These are phyloP conservation scores for Lasaia peninsularis DNA, from an alignment of 1,140 invertebrate genomes.

Conservation along the genomic window DNA sequence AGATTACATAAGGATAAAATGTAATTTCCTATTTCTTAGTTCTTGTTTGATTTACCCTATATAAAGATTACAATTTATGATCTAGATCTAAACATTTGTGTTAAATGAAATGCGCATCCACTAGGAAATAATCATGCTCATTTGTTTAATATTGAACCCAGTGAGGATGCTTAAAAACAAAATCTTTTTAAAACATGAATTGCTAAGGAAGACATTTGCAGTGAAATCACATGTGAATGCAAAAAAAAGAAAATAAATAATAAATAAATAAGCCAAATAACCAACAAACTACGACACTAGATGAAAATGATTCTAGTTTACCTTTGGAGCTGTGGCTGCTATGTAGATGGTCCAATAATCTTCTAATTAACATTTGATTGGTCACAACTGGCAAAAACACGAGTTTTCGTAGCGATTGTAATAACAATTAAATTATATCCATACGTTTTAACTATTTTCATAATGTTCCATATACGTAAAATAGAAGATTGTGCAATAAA, in stretches of 20 bases:
- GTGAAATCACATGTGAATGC: slow-evolving; percentile 77
- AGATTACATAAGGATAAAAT: neutral
- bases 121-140: slow-evolving; percentile 31
- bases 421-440: neutral
- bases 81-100: slow-evolving; percentile 16
- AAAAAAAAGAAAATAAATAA: slow-evolving; percentile 64
- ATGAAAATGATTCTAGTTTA: slow-evolving; percentile 30
- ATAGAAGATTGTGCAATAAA: slow-evolving; percentile 7
- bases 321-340: slow-evolving; percentile 16
- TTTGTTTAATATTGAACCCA: slow-evolving; percentile 25
- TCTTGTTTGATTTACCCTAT: slow-evolving; percentile 5
- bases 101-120: slow-evolving; percentile 73
- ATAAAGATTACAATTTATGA: slow-evolving; percentile 3
- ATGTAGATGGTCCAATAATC: slow-evolving; percentile 1
- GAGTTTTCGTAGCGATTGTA: slow-evolving; percentile 22
- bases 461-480: neutral
- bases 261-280: slow-evolving; percentile 75
- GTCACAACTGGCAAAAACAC: slow-evolving; percentile 30
- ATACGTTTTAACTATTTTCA: neutral
- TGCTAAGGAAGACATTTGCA: slow-evolving; percentile 64
- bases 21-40: neutral
- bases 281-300: slow-evolving; percentile 58
- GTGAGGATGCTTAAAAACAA: slow-evolving; percentile 49
- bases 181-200: slow-evolving; percentile 56
- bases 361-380: slow-evolving; percentile 9